Conservation (phyloP, 2,888 invertebrate species). For the Neoaliturus tenellus region DNA sequence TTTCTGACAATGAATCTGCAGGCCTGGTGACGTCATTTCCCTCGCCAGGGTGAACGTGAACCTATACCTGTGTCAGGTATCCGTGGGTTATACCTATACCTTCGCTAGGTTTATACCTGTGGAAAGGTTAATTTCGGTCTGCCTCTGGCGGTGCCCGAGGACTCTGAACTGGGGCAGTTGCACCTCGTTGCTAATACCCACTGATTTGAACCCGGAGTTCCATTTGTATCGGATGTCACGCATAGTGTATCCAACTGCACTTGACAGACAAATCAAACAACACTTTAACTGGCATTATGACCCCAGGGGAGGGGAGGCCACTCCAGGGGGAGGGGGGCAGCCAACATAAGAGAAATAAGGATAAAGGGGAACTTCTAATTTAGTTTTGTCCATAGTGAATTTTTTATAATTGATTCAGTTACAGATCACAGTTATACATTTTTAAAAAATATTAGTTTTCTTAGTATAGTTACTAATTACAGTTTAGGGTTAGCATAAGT, state of each 20-base stretch:
- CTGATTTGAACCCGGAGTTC: constrained; percentile 94
- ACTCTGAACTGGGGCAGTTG: constrained; percentile 98
- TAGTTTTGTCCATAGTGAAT: too few species aligned
- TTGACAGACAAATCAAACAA: constrained; percentile 68
- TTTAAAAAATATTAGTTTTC: too few species aligned
- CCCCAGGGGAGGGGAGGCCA: constrained; percentile 17
- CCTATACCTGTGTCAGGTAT: constrained; percentile 30
- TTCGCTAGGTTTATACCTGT: constrained; percentile 84
- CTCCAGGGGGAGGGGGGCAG: background rate
- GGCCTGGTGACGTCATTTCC: background rate
- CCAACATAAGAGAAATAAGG: background rate
- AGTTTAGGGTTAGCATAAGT: too few species aligned
- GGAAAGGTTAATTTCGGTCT: constrained; percentile 95
- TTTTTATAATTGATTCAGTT: too few species aligned
- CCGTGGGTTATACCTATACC: constrained; percentile 42
- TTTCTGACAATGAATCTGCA: too few species aligned
- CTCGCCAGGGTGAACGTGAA: background rate
- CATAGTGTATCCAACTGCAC: constrained; percentile 97
- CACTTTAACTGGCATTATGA: constrained; percentile 46
- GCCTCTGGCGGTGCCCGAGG: constrained; percentile 96
- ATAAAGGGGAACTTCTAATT: too few species aligned
- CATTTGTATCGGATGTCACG: constrained; percentile 98
- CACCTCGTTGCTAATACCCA: constrained; percentile 96
- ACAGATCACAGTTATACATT: too few species aligned
- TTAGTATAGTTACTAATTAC: too few species aligned